These are phyloP conservation scores for Columba guinea DNA, from an alignment of 2,797 vertebrate genomes.

Conservation along the genomic window DNA sequence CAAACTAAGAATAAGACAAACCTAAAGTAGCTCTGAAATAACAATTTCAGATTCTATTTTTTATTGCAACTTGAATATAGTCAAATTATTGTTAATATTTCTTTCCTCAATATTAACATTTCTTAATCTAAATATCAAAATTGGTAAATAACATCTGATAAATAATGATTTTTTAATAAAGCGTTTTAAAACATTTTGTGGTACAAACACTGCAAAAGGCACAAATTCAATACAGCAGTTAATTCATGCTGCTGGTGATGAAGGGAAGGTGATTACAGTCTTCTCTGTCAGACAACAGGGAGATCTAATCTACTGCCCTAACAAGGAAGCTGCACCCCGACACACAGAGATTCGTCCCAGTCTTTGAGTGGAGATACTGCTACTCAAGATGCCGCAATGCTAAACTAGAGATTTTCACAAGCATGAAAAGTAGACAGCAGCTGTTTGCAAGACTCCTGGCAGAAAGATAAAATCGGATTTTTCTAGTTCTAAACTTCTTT, in stretches of 20 bases:
- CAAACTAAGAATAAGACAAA: not conserved
- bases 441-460: not conserved
- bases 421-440: not conserved
- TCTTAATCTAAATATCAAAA: not conserved
- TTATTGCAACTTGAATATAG: not conserved
- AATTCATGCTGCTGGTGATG: not conserved
- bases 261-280: not conserved
- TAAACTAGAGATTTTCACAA: not conserved
- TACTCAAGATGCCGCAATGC: not conserved
- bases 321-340: not conserved
- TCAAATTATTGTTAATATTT: not conserved
- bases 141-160: not conserved
- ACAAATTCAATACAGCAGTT: not conserved
- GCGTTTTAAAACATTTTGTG: not conserved
- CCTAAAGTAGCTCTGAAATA: not conserved
- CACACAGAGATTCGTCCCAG: not conserved
- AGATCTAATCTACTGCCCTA: not conserved
- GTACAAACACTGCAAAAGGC: not conserved
- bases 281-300: not conserved
- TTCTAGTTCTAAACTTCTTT: not conserved
- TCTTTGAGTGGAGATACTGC: not conserved
- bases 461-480: not conserved
- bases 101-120: not conserved
- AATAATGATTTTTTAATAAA: not conserved
- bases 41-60: conserved; percentile 6